Evolutionary conservation across 1,140 invertebrate species (phyloP), one percentile per base, ranked within the genome.

Genomic region (Zaprionus kolodkinae): DNA sequence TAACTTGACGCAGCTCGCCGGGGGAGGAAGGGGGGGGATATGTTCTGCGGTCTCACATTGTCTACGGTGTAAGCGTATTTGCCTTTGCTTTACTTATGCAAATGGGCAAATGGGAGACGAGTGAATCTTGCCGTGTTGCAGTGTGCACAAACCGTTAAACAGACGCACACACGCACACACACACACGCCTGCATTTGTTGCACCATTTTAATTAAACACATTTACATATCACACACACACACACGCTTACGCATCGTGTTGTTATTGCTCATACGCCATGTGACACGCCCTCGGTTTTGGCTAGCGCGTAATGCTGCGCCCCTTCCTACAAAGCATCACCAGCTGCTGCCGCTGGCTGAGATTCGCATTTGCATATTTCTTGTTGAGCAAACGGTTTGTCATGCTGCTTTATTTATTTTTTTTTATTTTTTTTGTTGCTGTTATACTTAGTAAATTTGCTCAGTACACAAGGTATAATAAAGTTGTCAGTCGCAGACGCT

Each of bases 201-300:
- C 83, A 76, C 67, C 67, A 68, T 87, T 87, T 87, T 87, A 83
- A 87, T 88, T 88, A 87, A 88, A 87, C 73, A 72, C 75, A 82
- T 77, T 87, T 81, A 61, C 71, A 84, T 75, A 65, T 63, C 55
- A 50, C 56, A 36, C 64, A 56, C 50, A 36, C 64, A 27, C 56
- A 33, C 43, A 17, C 5, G 17, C 36, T 12, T 17, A 9, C 57
- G 12, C 13, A 30, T n/a, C 21, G 17, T 50, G 45, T 43, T 36
- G 11, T 62, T 59, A 64, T 80, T 84, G 64, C 79, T 78, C 81
- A 85, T 85, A 85, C 79, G 75, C 74, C 74, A 65, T 74, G 55
- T 79, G 76, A 55, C 62, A 64, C 71, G 57, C 65, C 57, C 50
- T 61, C 61, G 38, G 54, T 69, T 60, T 70, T 35, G 25, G 56